These are phyloP conservation scores for Peromyscus californicus DNA, from an alignment of 2,113 vertebrate genomes.

Conservation along the genomic window DNA sequence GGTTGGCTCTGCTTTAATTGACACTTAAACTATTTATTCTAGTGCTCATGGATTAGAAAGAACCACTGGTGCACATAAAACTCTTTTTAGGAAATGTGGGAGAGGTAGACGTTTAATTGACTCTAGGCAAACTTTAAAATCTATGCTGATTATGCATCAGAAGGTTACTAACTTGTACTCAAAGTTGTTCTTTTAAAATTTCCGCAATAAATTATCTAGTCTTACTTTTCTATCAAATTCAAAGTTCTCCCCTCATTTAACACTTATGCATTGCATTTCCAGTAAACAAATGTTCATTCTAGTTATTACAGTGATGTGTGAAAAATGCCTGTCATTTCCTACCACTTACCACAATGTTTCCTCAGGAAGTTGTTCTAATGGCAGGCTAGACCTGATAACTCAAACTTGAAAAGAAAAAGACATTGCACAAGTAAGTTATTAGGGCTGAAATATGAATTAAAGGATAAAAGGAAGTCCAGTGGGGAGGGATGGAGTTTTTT, in stretches of 20 bases:
- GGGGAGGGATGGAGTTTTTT: neutral
- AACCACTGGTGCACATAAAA: neutral
- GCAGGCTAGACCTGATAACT: neutral
- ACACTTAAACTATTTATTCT: neutral
- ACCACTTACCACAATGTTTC: neutral
- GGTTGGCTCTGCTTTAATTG: neutral
- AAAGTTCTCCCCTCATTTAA: neutral
- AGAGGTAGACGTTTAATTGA: neutral
- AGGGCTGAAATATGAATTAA: neutral
- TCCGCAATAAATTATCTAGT: neutral
- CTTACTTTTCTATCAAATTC: conserved; percentile 7
- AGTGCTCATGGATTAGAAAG: neutral
- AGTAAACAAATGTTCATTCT: neutral
- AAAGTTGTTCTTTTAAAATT: neutral
- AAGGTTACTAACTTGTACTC: neutral
- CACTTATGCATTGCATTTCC: neutral
- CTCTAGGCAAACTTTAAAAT: neutral
- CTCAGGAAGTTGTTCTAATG: neutral
- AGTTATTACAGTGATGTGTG: neutral
- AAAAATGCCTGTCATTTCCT: neutral
- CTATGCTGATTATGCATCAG: neutral
- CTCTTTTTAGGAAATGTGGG: neutral
- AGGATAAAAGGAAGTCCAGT: neutral
- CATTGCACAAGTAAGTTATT: neutral
- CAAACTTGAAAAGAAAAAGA: neutral